Conservation (phyloP, 2,113 vertebrate genomes). For the Scomber japonicus region DNA sequence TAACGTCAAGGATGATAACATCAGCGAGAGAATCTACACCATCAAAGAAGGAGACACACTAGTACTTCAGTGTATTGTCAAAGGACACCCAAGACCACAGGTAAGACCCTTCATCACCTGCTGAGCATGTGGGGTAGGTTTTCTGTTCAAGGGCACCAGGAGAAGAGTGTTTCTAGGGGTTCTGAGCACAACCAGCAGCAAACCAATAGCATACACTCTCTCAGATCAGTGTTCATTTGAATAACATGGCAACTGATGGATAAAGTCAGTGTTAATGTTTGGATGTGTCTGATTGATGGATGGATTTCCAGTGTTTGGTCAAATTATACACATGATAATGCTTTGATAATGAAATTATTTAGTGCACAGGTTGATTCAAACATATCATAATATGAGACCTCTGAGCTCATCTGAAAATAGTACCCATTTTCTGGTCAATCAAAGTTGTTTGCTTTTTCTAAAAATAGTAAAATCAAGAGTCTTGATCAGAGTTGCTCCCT, state of each 20-base stretch:
- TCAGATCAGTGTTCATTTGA: neutral
- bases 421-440: neutral
- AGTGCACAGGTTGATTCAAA: neutral
- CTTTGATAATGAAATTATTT: neutral
- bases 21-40: conserved; percentile 97
- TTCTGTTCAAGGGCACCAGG: conserved; percentile 4
- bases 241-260: neutral
- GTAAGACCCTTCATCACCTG: conserved; percentile 75
- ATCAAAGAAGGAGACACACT: conserved; percentile 96
- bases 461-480: conserved; percentile 9
- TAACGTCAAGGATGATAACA: conserved; percentile 97
- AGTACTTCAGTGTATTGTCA: conserved; percentile 95
- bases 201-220: neutral
- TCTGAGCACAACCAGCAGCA: conserved; percentile 10
- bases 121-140: neutral
- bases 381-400: no score
- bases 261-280: neutral
- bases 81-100: conserved; percentile 96
- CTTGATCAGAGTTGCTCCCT: neutral
- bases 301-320: neutral
- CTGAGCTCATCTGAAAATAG: neutral
- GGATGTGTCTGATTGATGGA: neutral
- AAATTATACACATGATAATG: neutral
- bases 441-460: neutral
- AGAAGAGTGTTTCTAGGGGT: neutral